These are phyloP conservation scores for Dryoscopus gambensis DNA, from an alignment of 2,113 vertebrate genomes.

Conservation along the genomic window DNA sequence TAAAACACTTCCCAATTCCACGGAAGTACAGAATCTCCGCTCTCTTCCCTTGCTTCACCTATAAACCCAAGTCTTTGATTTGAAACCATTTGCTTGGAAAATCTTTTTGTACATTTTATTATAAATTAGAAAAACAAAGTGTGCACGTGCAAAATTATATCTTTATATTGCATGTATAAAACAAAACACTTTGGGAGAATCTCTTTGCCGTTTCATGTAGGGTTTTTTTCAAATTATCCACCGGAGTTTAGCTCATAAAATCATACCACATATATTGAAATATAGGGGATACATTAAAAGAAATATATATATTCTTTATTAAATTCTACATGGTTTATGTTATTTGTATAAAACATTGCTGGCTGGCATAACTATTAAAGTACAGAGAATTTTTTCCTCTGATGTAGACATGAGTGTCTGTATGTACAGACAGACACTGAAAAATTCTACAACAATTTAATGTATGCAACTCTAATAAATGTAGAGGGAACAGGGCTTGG, in stretches of 20 bases:
- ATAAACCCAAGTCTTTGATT: neutral
- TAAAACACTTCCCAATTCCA: neutral
- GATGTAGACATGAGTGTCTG: neutral
- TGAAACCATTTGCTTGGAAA: neutral
- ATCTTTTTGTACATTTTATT: neutral
- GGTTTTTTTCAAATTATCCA: neutral
- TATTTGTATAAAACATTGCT: neutral
- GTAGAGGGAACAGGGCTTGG: neutral
- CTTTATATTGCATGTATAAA: neutral
- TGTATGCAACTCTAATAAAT: neutral
- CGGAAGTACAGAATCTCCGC: rapidly evolving
- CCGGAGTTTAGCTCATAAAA: neutral
- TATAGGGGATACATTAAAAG: neutral
- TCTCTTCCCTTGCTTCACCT: neutral
- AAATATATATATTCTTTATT: neutral
- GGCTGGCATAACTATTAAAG: neutral
- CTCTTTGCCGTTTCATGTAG: neutral
- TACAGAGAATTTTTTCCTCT: neutral
- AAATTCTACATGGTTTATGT: neutral
- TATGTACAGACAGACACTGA: neutral
- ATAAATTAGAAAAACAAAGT: neutral
- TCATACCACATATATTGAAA: neutral
- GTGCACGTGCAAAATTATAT: neutral
- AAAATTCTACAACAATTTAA: neutral
- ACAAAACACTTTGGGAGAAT: neutral